phyloP scores from a whole-genome alignment of 2,797 vertebrate species.

The Podargus strigoides region DNA sequence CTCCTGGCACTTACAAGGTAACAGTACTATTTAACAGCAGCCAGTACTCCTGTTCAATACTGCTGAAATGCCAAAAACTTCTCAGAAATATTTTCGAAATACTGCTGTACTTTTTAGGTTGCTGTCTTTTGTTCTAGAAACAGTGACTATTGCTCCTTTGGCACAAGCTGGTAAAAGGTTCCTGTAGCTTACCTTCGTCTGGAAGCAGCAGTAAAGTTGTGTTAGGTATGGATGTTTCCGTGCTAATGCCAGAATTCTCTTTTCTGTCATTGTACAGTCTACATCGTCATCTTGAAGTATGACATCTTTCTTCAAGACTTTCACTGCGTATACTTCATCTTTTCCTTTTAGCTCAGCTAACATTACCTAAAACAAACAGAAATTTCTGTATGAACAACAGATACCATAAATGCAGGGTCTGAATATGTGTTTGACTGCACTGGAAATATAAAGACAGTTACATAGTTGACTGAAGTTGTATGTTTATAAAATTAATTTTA shows the following conservation, averaged over 20 bases:
- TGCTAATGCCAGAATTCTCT: constrained; percentile 91
- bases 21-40: neutral
- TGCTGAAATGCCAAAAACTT: neutral
- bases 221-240: constrained; percentile 93
- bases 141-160: neutral
- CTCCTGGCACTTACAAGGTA: constrained; percentile 61
- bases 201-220: constrained; percentile 98
- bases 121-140: neutral
- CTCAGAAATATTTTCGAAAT: neutral
- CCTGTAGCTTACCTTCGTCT: constrained; percentile 84
- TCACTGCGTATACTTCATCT: constrained; percentile 94
- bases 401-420: neutral
- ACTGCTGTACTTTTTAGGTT: neutral
- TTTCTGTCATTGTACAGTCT: constrained; percentile 96
- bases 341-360: constrained; percentile 91
- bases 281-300: constrained; percentile 97
- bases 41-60: neutral
- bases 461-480: neutral
- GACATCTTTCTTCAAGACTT: constrained; percentile 95
- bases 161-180: neutral
- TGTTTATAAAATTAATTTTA: neutral
- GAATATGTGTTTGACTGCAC: neutral
- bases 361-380: constrained; percentile 84
- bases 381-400: neutral
- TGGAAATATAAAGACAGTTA: neutral